A percentile compares a stretch with the other conserved stretches of the same genome.
Evolutionary conservation across 2,797 vertebrate genomes (phyloP).

Genomic region (Amblyopsis hoosieri): DNA sequence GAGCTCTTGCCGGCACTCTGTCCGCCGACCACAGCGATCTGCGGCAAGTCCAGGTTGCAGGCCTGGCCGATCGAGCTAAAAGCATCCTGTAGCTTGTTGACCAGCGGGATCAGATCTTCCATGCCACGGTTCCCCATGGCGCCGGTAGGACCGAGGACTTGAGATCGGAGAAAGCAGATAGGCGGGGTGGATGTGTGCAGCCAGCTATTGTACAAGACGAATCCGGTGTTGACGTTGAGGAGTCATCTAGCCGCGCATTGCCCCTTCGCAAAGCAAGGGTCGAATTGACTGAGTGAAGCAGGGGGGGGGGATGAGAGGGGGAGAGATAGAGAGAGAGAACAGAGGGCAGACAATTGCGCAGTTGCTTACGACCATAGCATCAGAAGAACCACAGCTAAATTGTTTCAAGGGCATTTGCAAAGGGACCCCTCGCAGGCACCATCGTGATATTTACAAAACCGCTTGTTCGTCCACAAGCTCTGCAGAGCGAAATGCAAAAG

Average conservation of each 20-base stretch:
- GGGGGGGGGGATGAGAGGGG: conserved; percentile 1
- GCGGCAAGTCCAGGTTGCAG: conserved; percentile 92
- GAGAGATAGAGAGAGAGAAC: conserved; percentile 24
- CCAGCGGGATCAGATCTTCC: conserved; percentile 93
- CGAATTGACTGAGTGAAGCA: conserved; percentile 57
- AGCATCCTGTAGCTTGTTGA: conserved; percentile 93
- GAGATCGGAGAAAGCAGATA: conserved; percentile 54
- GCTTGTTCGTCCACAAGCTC: conserved; percentile 18
- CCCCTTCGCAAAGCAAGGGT: conserved; percentile 71
- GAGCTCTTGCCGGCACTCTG: conserved; percentile 97
- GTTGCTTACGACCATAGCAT: conserved; percentile 57
- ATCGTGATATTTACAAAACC: conserved; percentile 12
- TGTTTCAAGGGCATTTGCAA: conserved; percentile 73
- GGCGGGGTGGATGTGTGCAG: conserved; percentile 40
- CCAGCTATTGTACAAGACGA: conserved; percentile 61
- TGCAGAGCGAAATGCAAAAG: conserved; percentile 7
- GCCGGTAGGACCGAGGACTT: conserved; percentile 59
- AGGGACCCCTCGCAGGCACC: conserved; percentile 28
- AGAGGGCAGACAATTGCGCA: conserved; percentile 71
- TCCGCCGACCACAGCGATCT: conserved; percentile 94
- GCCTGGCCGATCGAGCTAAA: conserved; percentile 90
- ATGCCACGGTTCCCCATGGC: conserved; percentile 86
- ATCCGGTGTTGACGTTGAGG: conserved; percentile 74
- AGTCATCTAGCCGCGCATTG: conserved; percentile 73
- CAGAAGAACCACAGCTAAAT: conserved; percentile 14